Evolutionary conservation across 2,888 invertebrate genomes (phyloP).

Genomic region (Drosophila macrothrix): DNA sequence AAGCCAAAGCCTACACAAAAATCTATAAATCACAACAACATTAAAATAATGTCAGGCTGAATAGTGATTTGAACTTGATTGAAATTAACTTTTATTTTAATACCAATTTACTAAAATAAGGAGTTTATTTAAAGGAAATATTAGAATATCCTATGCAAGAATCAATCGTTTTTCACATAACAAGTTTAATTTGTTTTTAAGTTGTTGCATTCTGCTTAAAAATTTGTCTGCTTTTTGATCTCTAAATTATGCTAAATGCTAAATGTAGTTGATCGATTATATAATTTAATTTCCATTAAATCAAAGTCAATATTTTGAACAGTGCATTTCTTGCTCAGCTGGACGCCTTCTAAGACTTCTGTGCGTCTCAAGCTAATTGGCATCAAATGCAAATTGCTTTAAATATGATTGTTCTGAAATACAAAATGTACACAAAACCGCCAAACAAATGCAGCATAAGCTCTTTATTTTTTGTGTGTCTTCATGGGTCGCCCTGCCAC

Average conservation of each 20-base stretch:
- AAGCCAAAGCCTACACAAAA: not conserved
- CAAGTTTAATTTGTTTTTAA: no score
- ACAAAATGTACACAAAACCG: constrained; percentile 53
- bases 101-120: not conserved
- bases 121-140: not conserved
- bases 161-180: not conserved
- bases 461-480: constrained; percentile 37
- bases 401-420: constrained; percentile 23
- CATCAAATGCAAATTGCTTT: constrained; percentile 13
- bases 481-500: constrained; percentile 17
- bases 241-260: not conserved
- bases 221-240: not conserved
- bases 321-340: constrained; percentile 10
- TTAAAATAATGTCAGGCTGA: rapidly evolving
- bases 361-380: constrained; percentile 25
- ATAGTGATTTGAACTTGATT: not conserved
- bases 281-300: not conserved
- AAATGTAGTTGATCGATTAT: not conserved
- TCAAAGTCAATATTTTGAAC: not conserved
- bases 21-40: not conserved
- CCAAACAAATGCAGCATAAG: constrained; percentile 75
- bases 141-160: not conserved
- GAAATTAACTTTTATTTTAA: not conserved
- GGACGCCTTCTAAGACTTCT: not conserved
- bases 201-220: not conserved